Evolutionary conservation across 2,797 vertebrate species (phyloP), one percentile per base, ranked within the genome.

Genomic region (Tragelaphus eurycerus): DNA sequence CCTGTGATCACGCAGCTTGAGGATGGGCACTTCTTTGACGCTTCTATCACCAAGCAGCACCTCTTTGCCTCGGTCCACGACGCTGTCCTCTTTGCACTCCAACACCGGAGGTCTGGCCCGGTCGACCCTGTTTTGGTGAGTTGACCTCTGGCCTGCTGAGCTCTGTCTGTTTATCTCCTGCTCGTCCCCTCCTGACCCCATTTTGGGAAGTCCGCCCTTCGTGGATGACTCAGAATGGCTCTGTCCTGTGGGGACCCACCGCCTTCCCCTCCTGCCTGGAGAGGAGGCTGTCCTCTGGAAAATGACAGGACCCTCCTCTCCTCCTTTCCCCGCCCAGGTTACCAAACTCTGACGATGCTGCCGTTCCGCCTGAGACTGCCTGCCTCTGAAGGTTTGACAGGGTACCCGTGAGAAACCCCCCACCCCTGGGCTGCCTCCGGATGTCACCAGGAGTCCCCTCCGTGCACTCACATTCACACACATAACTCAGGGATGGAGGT

Each of bases 41-140:
- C 99, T 1, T 94, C 98, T 4, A 98, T 99, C 98, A 99, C 99
- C 50, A 99, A 99, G 98, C 98, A 98, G 67, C 98, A 83, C 78
- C 99, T 99, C 86, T 99, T 99, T 86, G 98, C 98, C 78, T 99
- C 99, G 0, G 98, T 99, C 84, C 99, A 99, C 0, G 99, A 99
- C 0, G 99, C 99, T 0, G 99, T 99, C 88, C 82, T 52, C 71
- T 98, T 98, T 64, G 31, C 98, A 67, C 78, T 93, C 9, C 76
- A 48, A 7, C 93, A 93, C 64, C 89, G 0, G 0, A 81, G 1
- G 21, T 27, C 85, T 17, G 0, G 55, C 54, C 62, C 95, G 4
- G 14, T 34, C 38, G 74, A 48, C 84, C 31, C 91, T 86, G 89
- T 78, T 48, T 25, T 79, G 95, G 98, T 98, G 92, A 97, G 97